A percentile compares a stretch with the other conserved stretches of the same genome.
phyloP scores from a whole-genome alignment of 2,888 invertebrate species.

The Phyllotreta cruciferae region DNA sequence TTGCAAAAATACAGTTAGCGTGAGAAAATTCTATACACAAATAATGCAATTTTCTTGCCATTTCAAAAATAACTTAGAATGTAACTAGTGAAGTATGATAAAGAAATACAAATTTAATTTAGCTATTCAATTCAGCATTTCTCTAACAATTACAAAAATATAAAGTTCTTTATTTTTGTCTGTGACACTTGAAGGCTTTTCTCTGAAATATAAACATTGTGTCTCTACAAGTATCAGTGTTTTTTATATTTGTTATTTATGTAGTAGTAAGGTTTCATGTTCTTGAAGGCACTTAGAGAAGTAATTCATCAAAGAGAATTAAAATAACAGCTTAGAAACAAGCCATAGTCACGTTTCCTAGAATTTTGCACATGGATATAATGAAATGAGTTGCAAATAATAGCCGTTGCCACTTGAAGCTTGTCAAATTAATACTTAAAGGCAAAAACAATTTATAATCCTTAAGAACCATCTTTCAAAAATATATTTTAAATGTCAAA shows the following conservation, averaged over 20 bases:
- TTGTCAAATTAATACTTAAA: too few relatives aligned
- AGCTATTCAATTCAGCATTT: not conserved
- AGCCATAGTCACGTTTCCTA: constrained; percentile 12
- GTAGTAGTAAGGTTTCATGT: constrained; percentile 6
- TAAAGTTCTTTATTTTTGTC: not conserved
- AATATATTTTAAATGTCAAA: too few relatives aligned
- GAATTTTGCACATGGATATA: constrained; percentile 7
- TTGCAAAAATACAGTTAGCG: too few relatives aligned
- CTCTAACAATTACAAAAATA: not conserved
- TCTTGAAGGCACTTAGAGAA: constrained; percentile 9
- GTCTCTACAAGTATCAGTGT: constrained; percentile 8
- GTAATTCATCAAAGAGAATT: constrained; percentile 12
- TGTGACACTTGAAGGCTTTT: not conserved
- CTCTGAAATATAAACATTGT: not conserved
- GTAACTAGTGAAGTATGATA: too few relatives aligned
- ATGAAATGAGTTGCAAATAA: constrained; percentile 1
- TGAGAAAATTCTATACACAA: too few relatives aligned
- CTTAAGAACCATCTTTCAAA: too few relatives aligned
- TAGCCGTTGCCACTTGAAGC: not conserved
- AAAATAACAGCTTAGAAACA: constrained; percentile 3
- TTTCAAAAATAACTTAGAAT: too few relatives aligned
- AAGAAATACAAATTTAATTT: too few relatives aligned
- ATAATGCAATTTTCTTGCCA: too few relatives aligned
- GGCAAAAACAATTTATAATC: too few relatives aligned
- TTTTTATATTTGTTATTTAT: constrained; percentile 1